Evolutionary conservation across 2,888 invertebrate genomes (phyloP), one percentile per base, ranked within the genome.

Genomic region (Metellina segmentata): DNA sequence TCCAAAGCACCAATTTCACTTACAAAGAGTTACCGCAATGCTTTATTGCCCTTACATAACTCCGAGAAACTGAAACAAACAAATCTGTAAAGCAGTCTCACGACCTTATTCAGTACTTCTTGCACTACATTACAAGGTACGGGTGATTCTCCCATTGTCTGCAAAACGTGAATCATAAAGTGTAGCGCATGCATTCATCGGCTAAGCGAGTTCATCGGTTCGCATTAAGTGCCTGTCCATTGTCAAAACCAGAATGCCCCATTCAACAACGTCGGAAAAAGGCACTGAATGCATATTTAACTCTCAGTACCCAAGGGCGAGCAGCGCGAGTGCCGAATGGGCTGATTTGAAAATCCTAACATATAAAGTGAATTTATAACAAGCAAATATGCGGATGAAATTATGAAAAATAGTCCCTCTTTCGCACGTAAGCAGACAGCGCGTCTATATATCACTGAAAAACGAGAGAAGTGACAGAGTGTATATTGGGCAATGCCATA

Each of bases 231-330:
- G 5, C 69, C 8, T 7, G 69, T 13, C 74, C 34, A 74, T 74
- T 74, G 74, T 74, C 61, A 61, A 72, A 16, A 19, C n/a, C n/a
- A 69, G n/a, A 69, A 69, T 69, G 72, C 72, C 61, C 61, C 61
- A 8, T 61, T 8, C 61, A 61, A 61, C 1, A 16, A 16, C 61
- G 16, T 61, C 61, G 61, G 61, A 61, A 61, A 61, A 16, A 61
- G 16, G 61, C 7, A 11, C 61, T 61, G 61, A 61, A 61, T 1
- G 61, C 61, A 16, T 16, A 61, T 34, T 34, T 61, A 61, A 61
- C 61, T 61, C 61, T 61, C 11, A 61, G 9, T 16, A 9, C 11
- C 61, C 5, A 34, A 34, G 34, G 34, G 34, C 34, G 34, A 34
- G 34, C 34, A 34, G 34, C 34, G 34, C 34, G 34, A 34, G 34